Evolutionary conservation across 2,888 invertebrate genomes (phyloP).

Genomic region (Nomada fabriciana): DNA sequence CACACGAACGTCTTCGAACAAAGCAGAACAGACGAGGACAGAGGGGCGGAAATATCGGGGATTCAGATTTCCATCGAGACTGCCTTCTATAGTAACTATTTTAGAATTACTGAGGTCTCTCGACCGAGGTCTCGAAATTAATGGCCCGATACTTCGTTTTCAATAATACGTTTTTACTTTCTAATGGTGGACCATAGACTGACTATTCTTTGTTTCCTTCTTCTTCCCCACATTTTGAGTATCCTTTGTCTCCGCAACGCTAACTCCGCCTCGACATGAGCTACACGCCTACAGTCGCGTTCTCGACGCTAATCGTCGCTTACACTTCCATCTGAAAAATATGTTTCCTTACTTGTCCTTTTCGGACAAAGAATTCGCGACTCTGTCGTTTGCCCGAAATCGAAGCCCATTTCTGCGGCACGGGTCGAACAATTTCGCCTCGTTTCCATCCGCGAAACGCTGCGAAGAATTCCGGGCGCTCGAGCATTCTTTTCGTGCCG

Average conservation of each 20-base stretch:
- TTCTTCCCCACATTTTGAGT: too few relatives aligned
- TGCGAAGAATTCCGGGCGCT: slow-evolving; percentile 13
- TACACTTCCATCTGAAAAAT: not conserved
- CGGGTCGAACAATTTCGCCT: slow-evolving; percentile 8
- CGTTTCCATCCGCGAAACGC: not conserved
- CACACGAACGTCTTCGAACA: not conserved
- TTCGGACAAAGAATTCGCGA: not conserved
- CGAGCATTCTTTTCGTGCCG: not conserved
- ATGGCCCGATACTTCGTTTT: too few relatives aligned
- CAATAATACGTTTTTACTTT: too few relatives aligned
- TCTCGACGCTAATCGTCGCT: too few relatives aligned
- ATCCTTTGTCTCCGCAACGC: too few relatives aligned
- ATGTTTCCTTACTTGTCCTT: too few relatives aligned
- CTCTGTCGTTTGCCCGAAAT: slow-evolving; percentile 42
- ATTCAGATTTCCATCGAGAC: not conserved
- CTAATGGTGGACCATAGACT: too few relatives aligned
- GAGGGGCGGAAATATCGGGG: not conserved
- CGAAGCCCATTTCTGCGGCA: slow-evolving; percentile 51
- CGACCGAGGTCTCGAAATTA: too few relatives aligned
- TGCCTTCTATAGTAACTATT: not conserved
- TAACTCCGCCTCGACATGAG: too few relatives aligned
- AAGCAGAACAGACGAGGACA: not conserved
- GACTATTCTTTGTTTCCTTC: too few relatives aligned
- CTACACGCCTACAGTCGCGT: too few relatives aligned
- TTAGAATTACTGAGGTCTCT: too few relatives aligned